Evolutionary conservation across 2,888 invertebrate species (phyloP).

Genomic region (Acanthopleura granulata): DNA sequence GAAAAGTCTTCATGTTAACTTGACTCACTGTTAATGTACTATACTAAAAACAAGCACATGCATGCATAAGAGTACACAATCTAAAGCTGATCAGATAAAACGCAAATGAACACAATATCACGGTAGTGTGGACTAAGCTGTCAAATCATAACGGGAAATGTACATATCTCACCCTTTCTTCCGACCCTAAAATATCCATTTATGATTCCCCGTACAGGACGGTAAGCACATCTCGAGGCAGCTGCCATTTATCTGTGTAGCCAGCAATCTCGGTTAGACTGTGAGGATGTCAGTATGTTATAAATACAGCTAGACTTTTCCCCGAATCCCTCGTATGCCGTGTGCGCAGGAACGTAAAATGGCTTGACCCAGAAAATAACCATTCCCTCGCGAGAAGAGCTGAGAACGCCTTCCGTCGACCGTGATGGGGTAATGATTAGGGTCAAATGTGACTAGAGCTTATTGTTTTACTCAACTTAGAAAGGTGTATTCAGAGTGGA

Average conservation of each 20-base stretch:
- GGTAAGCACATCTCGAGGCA: background rate
- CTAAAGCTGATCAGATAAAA: no score
- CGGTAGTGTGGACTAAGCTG: background rate
- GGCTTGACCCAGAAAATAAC: no score
- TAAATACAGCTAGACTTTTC: background rate
- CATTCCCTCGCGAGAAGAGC: no score
- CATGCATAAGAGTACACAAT: background rate
- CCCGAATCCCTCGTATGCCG: background rate
- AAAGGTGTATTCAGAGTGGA: no score
- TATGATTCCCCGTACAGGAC: background rate
- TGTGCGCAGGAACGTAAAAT: background rate
- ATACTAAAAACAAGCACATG: background rate
- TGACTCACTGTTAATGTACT: background rate
- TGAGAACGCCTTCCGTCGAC: no score
- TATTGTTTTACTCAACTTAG: no score
- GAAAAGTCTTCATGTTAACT: no score
- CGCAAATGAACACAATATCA: no score
- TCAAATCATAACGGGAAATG: background rate
- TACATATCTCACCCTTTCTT: background rate
- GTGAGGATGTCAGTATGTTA: background rate
- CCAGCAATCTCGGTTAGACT: background rate
- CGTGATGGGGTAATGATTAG: no score
- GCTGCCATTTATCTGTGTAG: background rate
- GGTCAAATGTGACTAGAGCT: no score
- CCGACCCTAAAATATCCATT: slow-evolving; percentile 4